Evolutionary conservation across 35 echinoderm and acorn worm genomes (phyloP).

Genomic region (Diadema setosum): DNA sequence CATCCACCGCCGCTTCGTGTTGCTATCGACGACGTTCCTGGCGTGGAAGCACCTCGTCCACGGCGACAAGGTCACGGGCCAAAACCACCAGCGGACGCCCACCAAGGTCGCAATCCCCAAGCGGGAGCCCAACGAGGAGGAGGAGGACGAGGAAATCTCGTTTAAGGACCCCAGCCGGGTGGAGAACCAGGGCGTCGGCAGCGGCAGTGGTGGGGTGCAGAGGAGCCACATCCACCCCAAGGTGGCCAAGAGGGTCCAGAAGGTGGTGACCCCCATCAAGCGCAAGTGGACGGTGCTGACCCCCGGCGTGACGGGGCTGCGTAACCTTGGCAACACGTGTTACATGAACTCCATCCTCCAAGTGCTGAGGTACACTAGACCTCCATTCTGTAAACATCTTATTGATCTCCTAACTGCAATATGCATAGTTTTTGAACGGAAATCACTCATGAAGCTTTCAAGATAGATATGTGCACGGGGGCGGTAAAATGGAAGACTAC

Average conservation of each 20-base stretch:
- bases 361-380: constrained; percentile 67
- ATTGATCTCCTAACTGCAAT: neutral
- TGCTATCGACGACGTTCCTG: constrained; percentile 70
- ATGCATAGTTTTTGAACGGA: too few species aligned
- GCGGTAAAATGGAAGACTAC: too few species aligned
- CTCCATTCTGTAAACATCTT: too few species aligned
- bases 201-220: neutral
- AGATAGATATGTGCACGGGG: too few species aligned
- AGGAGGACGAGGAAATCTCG: neutral
- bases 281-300: constrained; percentile 83
- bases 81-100: constrained; percentile 30
- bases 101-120: neutral
- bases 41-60: constrained; percentile 75
- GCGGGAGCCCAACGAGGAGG: neutral
- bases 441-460: too few species aligned
- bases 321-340: constrained; percentile 95
- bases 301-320: constrained; percentile 84
- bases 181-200: neutral
- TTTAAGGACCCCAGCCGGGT: neutral
- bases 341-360: constrained; percentile 98
- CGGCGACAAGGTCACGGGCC: constrained; percentile 40
- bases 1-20: constrained; percentile 69
- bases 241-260: neutral
- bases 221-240: neutral
- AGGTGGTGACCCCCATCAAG: constrained; percentile 11